Conservation (phyloP, 1,140 invertebrate species). For the Palaemon carinicauda region DNA sequence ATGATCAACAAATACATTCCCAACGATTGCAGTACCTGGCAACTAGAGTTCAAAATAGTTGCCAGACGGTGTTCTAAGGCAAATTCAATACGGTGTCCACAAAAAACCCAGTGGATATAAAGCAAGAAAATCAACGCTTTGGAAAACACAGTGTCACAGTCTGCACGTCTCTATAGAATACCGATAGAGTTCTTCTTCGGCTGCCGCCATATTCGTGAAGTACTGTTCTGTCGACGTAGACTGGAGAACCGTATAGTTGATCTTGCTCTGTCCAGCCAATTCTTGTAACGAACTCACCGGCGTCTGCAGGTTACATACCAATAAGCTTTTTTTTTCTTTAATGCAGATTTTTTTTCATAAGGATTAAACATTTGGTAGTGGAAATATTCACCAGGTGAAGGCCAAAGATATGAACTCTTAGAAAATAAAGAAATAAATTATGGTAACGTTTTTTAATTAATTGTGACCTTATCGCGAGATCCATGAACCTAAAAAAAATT, state of each 20-base stretch:
- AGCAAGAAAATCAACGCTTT: not conserved
- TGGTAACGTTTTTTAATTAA: too few species aligned
- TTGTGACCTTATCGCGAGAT: too few species aligned
- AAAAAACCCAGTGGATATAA: not conserved
- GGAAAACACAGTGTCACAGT: not conserved
- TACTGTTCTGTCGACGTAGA: constrained; percentile 84
- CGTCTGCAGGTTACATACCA: constrained; percentile 67
- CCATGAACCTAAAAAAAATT: too few species aligned
- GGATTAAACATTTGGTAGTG: too few species aligned
- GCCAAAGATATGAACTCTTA: not conserved
- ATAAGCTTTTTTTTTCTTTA: not conserved
- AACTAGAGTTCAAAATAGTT: too few species aligned
- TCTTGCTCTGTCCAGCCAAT: constrained; percentile 83
- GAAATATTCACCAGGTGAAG: too few species aligned
- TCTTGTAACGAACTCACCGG: constrained; percentile 88
- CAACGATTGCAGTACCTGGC: too few species aligned
- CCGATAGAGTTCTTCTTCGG: constrained; percentile 87
- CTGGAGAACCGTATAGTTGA: constrained; percentile 90
- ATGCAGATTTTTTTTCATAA: too few species aligned
- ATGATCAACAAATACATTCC: too few species aligned
- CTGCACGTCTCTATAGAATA: constrained; percentile 62
- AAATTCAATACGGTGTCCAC: not conserved
- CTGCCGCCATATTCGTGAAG: constrained; percentile 90
- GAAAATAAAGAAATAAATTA: too few species aligned
- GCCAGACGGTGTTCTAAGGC: too few species aligned